phyloP scores from a whole-genome alignment of 2,113 vertebrate species.

The Chaetorhynchus papuensis region DNA sequence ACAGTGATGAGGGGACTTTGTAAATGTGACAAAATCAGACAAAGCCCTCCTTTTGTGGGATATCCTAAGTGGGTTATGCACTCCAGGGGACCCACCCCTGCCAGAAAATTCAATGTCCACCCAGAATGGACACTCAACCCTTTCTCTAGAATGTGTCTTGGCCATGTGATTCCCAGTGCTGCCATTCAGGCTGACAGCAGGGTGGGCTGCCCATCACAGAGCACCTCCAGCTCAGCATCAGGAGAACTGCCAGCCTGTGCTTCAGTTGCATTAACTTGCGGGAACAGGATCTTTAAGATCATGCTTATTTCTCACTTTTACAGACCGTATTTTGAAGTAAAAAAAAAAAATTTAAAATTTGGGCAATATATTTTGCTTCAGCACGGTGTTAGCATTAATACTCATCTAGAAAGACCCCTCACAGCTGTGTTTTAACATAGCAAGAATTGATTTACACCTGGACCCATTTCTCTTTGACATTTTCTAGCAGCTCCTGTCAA shows the following conservation, averaged over 20 bases:
- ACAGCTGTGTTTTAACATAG: neutral
- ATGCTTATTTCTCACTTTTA: neutral
- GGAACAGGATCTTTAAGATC: neutral
- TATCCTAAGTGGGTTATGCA: neutral
- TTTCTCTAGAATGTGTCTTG: fast-evolving
- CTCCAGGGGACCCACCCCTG: neutral
- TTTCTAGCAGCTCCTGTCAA: neutral
- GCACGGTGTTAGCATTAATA: neutral
- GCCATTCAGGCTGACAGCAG: neutral
- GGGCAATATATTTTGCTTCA: neutral
- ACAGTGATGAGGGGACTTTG: fast-evolving
- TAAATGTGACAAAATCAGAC: fast-evolving
- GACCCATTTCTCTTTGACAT: neutral
- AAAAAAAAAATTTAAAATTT: neutral
- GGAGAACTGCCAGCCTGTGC: fast-evolving
- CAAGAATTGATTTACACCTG: neutral
- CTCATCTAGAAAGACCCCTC: neutral
- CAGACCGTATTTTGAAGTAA: neutral
- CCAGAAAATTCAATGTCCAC: neutral
- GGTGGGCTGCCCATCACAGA: neutral
- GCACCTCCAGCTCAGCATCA: fast-evolving
- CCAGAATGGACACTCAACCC: neutral
- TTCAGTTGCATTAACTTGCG: neutral
- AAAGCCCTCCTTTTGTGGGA: neutral
- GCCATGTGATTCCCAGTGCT: too few relatives aligned